Evolutionary conservation across 2,113 vertebrate species (phyloP).

Genomic region (Seriola dumerili): DNA sequence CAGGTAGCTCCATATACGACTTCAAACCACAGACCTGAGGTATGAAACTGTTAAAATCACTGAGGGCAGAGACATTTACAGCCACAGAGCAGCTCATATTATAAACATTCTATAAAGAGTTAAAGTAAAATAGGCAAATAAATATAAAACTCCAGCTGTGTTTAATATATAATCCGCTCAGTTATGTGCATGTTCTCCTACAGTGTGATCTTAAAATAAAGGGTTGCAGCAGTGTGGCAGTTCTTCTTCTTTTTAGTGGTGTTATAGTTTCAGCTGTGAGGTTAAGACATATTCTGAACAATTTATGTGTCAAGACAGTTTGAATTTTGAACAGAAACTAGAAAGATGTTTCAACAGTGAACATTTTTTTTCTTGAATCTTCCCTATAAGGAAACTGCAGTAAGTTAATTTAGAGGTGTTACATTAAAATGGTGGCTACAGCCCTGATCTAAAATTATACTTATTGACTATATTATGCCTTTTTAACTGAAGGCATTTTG

Average conservation of each 20-base stretch:
- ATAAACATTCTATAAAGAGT: neutral
- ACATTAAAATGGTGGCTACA: neutral
- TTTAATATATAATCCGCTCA: too few species aligned
- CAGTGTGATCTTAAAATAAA: too few species aligned
- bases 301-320: too few species aligned
- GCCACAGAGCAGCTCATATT: neutral
- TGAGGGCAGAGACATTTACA: neutral
- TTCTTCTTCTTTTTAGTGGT: too few species aligned
- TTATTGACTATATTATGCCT: too few species aligned
- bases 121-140: neutral
- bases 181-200: neutral
- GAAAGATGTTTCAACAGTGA: neutral
- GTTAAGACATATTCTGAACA: too few species aligned
- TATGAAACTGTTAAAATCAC: neutral
- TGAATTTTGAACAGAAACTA: neutral
- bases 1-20: neutral
- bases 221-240: too few species aligned
- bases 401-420: neutral
- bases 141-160: neutral
- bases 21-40: neutral
- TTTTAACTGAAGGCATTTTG: neutral
- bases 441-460: too few species aligned
- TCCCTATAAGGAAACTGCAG: neutral
- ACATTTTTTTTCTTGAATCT: too few species aligned
- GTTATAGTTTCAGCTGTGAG: too few species aligned